Conservation (phyloP, 2,113 vertebrate genomes). For the Caranx ignobilis region DNA sequence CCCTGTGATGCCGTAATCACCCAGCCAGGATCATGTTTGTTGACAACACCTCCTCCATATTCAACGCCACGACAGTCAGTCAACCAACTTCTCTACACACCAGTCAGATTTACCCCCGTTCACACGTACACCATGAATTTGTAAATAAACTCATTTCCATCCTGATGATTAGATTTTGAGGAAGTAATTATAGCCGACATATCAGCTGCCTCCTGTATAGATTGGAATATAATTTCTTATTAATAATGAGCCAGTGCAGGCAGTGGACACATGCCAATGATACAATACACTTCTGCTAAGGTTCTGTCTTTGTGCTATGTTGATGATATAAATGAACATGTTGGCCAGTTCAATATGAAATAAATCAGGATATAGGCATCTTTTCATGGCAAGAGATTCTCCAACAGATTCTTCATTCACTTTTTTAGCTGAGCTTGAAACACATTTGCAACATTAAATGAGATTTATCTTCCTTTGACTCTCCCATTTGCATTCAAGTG, state of each 20-base stretch:
- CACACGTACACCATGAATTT: neutral
- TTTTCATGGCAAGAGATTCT: neutral
- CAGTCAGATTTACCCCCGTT: neutral
- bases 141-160: constrained; percentile 17
- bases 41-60: constrained; percentile 26
- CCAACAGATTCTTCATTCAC: neutral
- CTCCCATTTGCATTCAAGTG: neutral
- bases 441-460: neutral
- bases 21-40: constrained; percentile 5
- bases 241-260: neutral
- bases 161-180: constrained; percentile 37
- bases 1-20: constrained; percentile 18
- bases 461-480: neutral
- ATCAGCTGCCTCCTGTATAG: constrained; percentile 29
- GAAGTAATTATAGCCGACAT: constrained; percentile 49
- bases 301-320: neutral
- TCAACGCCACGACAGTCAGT: neutral
- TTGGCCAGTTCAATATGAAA: neutral
- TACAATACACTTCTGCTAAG: neutral
- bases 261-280: constrained; percentile 12
- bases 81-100: neutral
- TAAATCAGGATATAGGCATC: neutral
- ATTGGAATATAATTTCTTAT: constrained; percentile 42
- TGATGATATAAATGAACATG: constrained; percentile 4
- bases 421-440: no score